These are phyloP conservation scores for Esox niger DNA, from an alignment of 2,113 vertebrate genomes.

Conservation along the genomic window DNA sequence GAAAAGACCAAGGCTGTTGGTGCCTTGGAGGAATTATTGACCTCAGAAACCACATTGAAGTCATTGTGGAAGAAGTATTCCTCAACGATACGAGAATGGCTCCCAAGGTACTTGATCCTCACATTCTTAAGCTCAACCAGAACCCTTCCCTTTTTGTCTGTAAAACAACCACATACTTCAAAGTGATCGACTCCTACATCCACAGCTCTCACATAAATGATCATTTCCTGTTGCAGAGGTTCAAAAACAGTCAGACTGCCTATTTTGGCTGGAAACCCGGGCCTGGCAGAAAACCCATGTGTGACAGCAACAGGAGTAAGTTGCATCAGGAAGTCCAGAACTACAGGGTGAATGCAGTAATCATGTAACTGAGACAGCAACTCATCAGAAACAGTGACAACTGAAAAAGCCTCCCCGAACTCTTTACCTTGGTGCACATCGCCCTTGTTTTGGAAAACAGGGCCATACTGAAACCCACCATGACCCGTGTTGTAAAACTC, in stretches of 20 bases:
- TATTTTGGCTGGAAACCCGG: constrained; percentile 77
- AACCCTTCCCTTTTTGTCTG: constrained; percentile 71
- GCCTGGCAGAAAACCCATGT: constrained; percentile 41
- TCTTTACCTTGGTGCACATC: constrained; percentile 75
- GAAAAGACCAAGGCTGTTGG: constrained; percentile 77
- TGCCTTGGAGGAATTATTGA: neutral
- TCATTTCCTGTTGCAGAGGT: constrained; percentile 79
- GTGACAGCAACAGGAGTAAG: constrained; percentile 64
- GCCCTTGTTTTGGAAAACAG: constrained; percentile 71
- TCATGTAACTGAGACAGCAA: constrained; percentile 66
- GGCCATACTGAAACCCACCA: constrained; percentile 78
- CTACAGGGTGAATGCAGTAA: constrained; percentile 79
- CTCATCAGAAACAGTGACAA: constrained; percentile 69
- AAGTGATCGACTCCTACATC: constrained; percentile 62
- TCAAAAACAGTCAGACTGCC: constrained; percentile 75
- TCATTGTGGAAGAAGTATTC: constrained; percentile 78
- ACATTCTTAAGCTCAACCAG: constrained; percentile 76
- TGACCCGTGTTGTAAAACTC: constrained; percentile 74
- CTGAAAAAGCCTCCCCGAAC: constrained; percentile 73
- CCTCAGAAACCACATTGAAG: constrained; percentile 56
- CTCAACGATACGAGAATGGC: constrained; percentile 58
- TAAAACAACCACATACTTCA: constrained; percentile 80
- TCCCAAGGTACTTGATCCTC: constrained; percentile 66
- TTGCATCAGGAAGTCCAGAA: constrained; percentile 82
- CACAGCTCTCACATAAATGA: constrained; percentile 74